phyloP scores from a whole-genome alignment of 2,113 vertebrate species.

The Cebidichthys violaceus region DNA sequence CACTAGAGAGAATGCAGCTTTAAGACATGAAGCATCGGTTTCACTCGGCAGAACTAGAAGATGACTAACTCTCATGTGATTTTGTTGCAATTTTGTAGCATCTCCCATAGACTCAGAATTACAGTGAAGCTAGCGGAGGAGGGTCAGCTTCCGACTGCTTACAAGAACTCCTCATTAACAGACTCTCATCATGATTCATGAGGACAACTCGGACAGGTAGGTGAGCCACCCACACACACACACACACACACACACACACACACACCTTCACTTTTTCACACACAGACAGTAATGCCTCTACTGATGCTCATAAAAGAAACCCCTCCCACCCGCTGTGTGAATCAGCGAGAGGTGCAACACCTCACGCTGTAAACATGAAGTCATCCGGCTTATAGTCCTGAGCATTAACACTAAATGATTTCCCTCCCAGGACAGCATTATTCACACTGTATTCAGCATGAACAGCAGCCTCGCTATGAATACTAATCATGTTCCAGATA shows the following conservation, averaged over 20 bases:
- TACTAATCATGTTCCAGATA: constrained; percentile 53
- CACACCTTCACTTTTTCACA: neutral
- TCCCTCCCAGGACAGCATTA: constrained; percentile 2
- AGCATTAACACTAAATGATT: constrained; percentile 4
- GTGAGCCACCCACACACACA: constrained; percentile 12
- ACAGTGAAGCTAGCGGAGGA: constrained; percentile 1
- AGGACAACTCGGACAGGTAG: constrained; percentile 11
- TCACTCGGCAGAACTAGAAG: no score
- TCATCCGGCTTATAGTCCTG: constrained; percentile 23
- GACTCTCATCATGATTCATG: constrained; percentile 43
- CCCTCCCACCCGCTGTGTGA: neutral
- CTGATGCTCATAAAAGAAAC: constrained; percentile 39
- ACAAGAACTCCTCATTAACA: constrained; percentile 39
- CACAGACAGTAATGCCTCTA: constrained; percentile 1
- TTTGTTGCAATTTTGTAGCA: neutral
- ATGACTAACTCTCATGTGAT: no score
- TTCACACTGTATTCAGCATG: neutral
- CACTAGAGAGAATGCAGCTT: no score
- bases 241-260: constrained; percentile 2
- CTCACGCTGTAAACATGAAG: constrained; percentile 51
- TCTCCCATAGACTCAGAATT: constrained; percentile 20
- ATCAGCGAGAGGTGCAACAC: constrained; percentile 33
- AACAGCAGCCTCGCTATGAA: constrained; percentile 25
- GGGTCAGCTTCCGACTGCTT: constrained; percentile 27
- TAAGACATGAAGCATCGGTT: no score